Evolutionary conservation across 2,888 invertebrate genomes (phyloP), one percentile per base, ranked within the genome.

Genomic region (Geophilus truncorum): DNA sequence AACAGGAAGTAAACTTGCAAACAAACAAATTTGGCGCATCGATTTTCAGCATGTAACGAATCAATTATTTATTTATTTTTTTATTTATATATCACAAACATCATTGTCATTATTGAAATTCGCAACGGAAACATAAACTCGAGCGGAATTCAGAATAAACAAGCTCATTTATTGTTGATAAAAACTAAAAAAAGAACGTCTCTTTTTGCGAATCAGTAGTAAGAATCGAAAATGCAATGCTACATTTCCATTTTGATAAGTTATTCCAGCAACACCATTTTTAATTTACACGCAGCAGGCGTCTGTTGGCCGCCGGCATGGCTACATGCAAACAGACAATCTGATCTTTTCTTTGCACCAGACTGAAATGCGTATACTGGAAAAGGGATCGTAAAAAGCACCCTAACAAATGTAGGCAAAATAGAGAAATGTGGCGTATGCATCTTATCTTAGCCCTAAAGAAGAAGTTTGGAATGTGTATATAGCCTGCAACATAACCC

Each of bases 231-330:
- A 51, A 34, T n/a, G 51, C 4, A 51, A 9, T 15, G 51, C 7
- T n/a, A 51, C 51, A 51, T 15, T 51, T 57, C 57, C 57, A 57
- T 57, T 57, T 57, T 57, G 57, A 18, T 9, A 18, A 5, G 57
- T 57, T 57, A 57, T 57, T 57, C 57, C 57, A 57, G 9, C 57
- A n/a, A 57, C 57, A 57, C 57, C 57, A 57, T 57, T 57, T 57
- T 57, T 57, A 57, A 57, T 57, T 57, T 57, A 57, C 57, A 57
- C 57, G 57, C 57, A 57, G 57, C 18, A 57, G 57, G 57, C 57
- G 57, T 57, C 57, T 18, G 57, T 57, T 57, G 21, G 57, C 57
- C 57, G 57, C 57, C 57, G 57, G 57, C 57, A 57, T 18, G 57
- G 57, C 57, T 57, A n/a, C 57, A 18, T 57, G 57, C 57, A 57